Evolutionary conservation across 2,113 vertebrate species (phyloP), one percentile per base, ranked within the genome.

Genomic region (Hippocampus mohnikei): DNA sequence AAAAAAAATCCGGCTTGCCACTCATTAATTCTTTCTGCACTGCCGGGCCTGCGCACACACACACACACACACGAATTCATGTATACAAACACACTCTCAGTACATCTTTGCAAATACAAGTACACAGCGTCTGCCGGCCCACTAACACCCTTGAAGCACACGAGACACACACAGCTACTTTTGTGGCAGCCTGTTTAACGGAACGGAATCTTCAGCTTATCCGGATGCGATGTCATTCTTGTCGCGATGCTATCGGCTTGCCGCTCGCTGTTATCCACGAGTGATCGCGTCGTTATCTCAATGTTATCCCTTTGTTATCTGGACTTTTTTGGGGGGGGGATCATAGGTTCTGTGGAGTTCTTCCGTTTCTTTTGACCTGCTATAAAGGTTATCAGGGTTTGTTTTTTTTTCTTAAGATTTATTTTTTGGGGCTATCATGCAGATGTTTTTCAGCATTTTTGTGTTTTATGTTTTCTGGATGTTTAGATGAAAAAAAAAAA

Each of bases 1-100:
- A 55, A 81, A 37, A 37, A 37, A 37, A 79, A 83, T 85, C 80
- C 89, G 84, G 82, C 84, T 88, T 90, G 88, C 81, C 80, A 59
- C 76, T 88, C 75, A 85, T 90, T 65, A 89, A 91, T 89, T 83
- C 77, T 88, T 91, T 81, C 89, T 88, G 78, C 59, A 2, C 67
- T 72, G 66, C 48, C 13, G 63, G 53, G 74, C 84, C 76, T 66
- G 56, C 60, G 81, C 29, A 8, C 67, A 5, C 40, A 29, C 23
- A 29, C 44, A n/a, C 53, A 63, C 59, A 48, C 65, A 58, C 29
- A 29, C 76, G 78, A 81, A 81, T 37, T 37, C 74, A 85, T 71
- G 81, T 81, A 65, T 81, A 71, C 74, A 81, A 78, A 81, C 80
- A 80, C 75, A 84, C 59, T 84, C 85, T 87, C 81, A 72, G 73